Conservation (phyloP, 35 echinoderm and acorn worm genomes). For the Heliocidaris erythrogramma region DNA sequence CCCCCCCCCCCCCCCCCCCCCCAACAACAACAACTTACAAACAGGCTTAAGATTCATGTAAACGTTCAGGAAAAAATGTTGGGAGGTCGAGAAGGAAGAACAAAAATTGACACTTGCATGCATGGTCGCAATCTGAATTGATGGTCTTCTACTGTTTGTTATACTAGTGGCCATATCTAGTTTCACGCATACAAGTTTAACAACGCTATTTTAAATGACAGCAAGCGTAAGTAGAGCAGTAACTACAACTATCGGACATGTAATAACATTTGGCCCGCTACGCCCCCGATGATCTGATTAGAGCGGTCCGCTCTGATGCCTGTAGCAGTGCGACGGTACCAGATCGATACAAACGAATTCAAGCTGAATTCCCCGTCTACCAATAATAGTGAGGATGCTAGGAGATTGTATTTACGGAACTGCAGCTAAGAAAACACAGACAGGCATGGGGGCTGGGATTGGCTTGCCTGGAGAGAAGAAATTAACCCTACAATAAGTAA, state of each 20-base stretch:
- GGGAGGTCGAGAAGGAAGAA: too few relatives aligned
- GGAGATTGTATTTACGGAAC: background rate
- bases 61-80: too few relatives aligned
- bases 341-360: conserved; percentile 38
- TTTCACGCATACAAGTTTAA: background rate
- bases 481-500: background rate
- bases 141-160: background rate
- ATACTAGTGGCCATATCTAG: background rate
- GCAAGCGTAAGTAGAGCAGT: background rate
- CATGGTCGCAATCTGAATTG: too few relatives aligned
- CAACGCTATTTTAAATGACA: background rate
- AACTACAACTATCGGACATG: background rate
- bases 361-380: background rate
- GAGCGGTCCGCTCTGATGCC: background rate
- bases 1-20: too few relatives aligned
- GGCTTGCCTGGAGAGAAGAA: background rate
- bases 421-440: conserved; percentile 27
- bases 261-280: conserved; percentile 28
- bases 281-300: conserved; percentile 27
- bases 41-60: too few relatives aligned
- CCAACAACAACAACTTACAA: too few relatives aligned
- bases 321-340: background rate
- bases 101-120: too few relatives aligned
- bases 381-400: background rate
- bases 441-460: background rate